Percentiles rank a stretch among this genome's conserved stretches.
These are phyloP conservation scores for Gandaritis pyraliata DNA, from an alignment of 2,888 invertebrate species.

Conservation along the genomic window DNA sequence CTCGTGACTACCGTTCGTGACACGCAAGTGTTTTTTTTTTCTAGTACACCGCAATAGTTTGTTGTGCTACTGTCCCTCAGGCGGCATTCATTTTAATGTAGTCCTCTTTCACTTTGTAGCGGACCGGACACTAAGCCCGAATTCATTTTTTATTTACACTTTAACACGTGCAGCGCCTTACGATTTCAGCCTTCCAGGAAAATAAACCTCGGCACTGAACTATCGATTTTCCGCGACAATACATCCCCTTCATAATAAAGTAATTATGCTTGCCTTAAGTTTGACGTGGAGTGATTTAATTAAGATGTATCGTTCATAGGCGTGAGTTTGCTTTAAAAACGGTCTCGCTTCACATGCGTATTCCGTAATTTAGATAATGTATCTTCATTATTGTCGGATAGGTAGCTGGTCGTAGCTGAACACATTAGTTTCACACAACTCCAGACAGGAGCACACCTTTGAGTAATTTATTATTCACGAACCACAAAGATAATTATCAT, in stretches of 20 bases:
- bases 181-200: constrained; percentile 39
- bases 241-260: constrained; percentile 62
- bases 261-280: constrained; percentile 65
- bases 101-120: constrained; percentile 48
- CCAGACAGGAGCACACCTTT: constrained; percentile 41
- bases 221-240: constrained; percentile 57
- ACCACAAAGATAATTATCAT: constrained; percentile 35
- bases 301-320: constrained; percentile 77
- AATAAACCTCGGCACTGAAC: constrained; percentile 40
- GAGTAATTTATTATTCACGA: constrained; percentile 42
- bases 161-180: constrained; percentile 51
- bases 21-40: constrained; percentile 53
- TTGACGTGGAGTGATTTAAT: constrained; percentile 68
- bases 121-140: constrained; percentile 49
- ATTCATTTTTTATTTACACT: constrained; percentile 58
- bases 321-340: constrained; percentile 75
- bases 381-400: constrained; percentile 46
- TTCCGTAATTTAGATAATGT: constrained; percentile 58
- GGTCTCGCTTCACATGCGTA: constrained; percentile 62
- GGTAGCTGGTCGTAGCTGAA: constrained; percentile 40
- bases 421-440: constrained; percentile 44
- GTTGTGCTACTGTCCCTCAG: constrained; percentile 47
- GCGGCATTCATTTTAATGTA: constrained; percentile 61
- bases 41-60: constrained; percentile 42
- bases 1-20: constrained; percentile 52